Base-by-base conservation (phyloP, 92 coral and sea anemone species). In the Meandrina meandrites region DNA sequence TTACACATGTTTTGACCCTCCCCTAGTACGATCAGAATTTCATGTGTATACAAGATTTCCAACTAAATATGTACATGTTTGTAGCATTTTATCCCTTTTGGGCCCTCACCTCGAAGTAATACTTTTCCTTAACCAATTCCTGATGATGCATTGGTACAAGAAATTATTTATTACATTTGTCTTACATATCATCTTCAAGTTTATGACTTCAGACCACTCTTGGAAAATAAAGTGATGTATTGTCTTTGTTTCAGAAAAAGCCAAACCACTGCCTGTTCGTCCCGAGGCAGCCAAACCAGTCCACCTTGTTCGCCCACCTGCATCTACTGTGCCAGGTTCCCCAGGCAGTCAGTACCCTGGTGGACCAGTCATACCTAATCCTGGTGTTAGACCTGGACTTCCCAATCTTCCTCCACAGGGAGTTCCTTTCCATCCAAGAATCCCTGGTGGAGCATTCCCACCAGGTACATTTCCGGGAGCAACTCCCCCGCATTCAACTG, bases 251-350 rank as follows among this genome's bases (percentile, higher is more conserved):
- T 15, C 85, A 92, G 95, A 86, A 37, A 87, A 90, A 78, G 14
- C 94, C 88, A 84, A 86, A 84, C 78, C 95, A 86, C 88, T 92
- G n/a, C 70, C 81, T 32, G 88, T 86, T 80, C 84, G 93, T 36
- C 92, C 91, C 2, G 76, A 84, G 34, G 90, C 91, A 17, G 83
- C 83, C 42, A 95, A 92, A 71, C 97, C 98, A 64, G 93, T 81
- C n/a, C 93, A 93, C 87, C 94, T 93, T 78, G 78, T 92, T 58
- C 79, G 91, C 37, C 94, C 98, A 31, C 79, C 90, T 12, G 77
- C 91, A 45, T 54, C 91, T 4, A 37, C 45, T 51, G 73, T 85
- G 58, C 88, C 91, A 62, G 36, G 58, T 45, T 72, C 85, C 17
- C 7, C 85, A 47, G 86, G 84, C 34, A 81, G 81, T 69, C 96